Evolutionary conservation across 1,140 invertebrate species (phyloP).

Genomic region (Drosophila santomea): DNA sequence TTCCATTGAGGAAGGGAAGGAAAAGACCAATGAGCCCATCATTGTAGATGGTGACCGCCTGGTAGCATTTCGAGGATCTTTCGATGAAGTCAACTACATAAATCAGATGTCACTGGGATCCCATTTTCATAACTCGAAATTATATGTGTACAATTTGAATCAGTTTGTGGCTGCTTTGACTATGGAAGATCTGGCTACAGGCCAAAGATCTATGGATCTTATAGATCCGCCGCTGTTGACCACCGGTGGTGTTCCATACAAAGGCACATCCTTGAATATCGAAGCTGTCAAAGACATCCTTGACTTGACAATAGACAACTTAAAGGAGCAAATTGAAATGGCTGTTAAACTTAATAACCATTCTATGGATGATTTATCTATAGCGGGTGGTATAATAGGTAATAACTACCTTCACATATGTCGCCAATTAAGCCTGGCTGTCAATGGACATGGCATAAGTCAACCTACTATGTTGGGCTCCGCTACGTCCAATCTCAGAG

Average conservation of each 20-base stretch:
- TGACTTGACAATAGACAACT: constrained; percentile 14
- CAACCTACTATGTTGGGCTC: constrained; percentile 46
- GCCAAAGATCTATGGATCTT: constrained; percentile 8
- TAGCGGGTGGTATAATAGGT: constrained; percentile 25
- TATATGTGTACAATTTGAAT: constrained; percentile 27
- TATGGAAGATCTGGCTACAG: constrained; percentile 38
- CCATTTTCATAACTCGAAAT: neutral
- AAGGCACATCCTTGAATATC: constrained; percentile 14
- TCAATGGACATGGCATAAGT: constrained; percentile 35
- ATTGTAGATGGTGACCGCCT: constrained; percentile 58
- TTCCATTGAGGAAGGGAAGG: constrained; percentile 14
- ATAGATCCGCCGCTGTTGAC: constrained; percentile 49
- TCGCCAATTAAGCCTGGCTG: constrained; percentile 28
- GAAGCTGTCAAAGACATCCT: constrained; percentile 28
- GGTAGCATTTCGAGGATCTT: constrained; percentile 33
- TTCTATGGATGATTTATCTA: neutral
- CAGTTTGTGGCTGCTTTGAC: constrained; percentile 36
- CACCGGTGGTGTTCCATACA: constrained; percentile 59
- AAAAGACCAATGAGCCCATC: neutral
- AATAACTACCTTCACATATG: constrained; percentile 39
- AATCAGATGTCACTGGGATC: neutral
- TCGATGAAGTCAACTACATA: constrained; percentile 22
- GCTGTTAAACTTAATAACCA: neutral
- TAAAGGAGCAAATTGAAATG: constrained; percentile 34
- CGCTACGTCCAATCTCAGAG: constrained; percentile 55